phyloP scores from a whole-genome alignment of 2,797 vertebrate genomes.

The Chiroxiphia lanceolata region DNA sequence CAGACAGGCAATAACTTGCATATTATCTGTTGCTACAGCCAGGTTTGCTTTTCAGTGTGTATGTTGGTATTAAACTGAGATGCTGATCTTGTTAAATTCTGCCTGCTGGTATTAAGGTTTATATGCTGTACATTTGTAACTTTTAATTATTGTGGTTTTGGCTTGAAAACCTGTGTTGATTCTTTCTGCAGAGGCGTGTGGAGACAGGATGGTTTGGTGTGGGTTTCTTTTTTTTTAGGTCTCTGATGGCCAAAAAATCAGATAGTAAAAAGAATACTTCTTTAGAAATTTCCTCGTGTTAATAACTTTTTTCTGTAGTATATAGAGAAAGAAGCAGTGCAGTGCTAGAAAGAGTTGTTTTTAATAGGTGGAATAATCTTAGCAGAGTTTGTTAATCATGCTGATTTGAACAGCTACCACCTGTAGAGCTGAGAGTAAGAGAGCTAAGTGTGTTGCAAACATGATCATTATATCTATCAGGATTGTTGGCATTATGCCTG shows the following conservation, averaged over 20 bases:
- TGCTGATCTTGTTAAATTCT: background rate
- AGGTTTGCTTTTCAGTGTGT: background rate
- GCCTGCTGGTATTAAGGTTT: background rate
- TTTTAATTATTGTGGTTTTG: background rate
- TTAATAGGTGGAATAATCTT: background rate
- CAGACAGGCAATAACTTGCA: background rate
- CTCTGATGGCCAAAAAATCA: background rate
- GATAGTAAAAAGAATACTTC: background rate
- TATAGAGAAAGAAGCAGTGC: background rate
- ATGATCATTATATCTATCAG: background rate
- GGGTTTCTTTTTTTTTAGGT: background rate
- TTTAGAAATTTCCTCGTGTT: accelerated
- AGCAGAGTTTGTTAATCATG: background rate
- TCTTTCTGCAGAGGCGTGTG: background rate
- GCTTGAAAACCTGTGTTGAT: background rate
- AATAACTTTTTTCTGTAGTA: background rate
- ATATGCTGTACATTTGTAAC: background rate
- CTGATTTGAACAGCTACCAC: background rate
- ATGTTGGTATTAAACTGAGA: background rate
- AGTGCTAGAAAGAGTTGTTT: background rate
- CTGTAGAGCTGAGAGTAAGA: background rate
- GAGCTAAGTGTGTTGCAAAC: background rate
- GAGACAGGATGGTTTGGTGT: background rate
- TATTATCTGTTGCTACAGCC: background rate
- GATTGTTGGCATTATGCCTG: background rate